These are phyloP conservation scores for Parapsyche elsis DNA, from an alignment of 1,140 invertebrate species.

Conservation along the genomic window DNA sequence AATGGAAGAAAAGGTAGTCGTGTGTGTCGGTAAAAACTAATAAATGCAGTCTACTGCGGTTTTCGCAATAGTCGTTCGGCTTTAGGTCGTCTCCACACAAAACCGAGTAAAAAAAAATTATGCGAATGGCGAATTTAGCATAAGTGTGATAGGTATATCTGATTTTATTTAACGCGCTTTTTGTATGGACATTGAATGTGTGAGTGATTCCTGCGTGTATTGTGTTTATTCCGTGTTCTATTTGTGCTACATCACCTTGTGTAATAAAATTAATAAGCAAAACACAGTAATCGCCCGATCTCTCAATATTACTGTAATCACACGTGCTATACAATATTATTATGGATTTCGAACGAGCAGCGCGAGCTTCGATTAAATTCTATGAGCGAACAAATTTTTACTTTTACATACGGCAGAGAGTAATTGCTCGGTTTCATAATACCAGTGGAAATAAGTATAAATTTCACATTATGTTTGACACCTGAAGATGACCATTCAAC, in stretches of 20 bases:
- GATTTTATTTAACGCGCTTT: too few species aligned
- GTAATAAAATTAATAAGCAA: constrained; percentile 24
- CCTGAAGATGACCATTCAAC: constrained; percentile 29
- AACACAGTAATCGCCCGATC: not conserved
- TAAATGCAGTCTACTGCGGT: not conserved
- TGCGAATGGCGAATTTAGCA: too few species aligned
- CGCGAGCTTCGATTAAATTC: not conserved
- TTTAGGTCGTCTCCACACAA: too few species aligned
- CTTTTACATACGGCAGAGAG: not conserved
- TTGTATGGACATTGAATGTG: too few species aligned
- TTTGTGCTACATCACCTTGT: constrained; percentile 13
- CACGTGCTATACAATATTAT: constrained; percentile 8
- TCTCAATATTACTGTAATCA: constrained; percentile 7
- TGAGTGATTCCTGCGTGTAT: not conserved
- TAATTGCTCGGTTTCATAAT: constrained; percentile 25
- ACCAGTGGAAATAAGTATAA: constrained; percentile 23
- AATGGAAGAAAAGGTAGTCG: constrained; percentile 2
- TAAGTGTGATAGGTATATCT: too few species aligned
- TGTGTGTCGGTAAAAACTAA: not conserved
- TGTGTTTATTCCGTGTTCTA: not conserved
- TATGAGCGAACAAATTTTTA: not conserved
- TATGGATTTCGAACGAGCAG: not conserved
- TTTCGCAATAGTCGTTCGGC: too few species aligned
- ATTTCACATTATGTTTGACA: constrained; percentile 39
- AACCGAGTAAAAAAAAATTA: not conserved